A percentile compares a stretch with the other conserved stretches of the same genome.
These are phyloP conservation scores for Acestrorhynchus altus DNA, from an alignment of 2,797 vertebrate genomes.

Conservation along the genomic window DNA sequence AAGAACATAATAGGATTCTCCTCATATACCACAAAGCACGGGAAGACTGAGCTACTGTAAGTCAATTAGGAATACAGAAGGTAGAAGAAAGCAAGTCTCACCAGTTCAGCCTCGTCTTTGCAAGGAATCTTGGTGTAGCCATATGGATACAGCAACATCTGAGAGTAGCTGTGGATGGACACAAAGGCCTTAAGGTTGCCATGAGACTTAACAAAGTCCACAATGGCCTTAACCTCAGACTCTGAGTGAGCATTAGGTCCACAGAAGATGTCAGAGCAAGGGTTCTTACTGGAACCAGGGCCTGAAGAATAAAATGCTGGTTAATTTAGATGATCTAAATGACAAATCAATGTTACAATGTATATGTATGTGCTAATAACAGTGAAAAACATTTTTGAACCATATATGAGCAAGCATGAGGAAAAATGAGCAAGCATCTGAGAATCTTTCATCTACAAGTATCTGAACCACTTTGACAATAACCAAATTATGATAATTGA, in stretches of 20 bases:
- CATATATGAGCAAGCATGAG: no score
- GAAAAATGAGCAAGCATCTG: no score
- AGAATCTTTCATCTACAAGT: no score
- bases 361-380: no score
- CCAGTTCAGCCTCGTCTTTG: constrained; percentile 81
- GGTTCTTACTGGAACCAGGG: constrained; percentile 79
- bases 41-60: no score
- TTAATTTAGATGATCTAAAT: neutral
- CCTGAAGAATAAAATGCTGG: constrained; percentile 65
- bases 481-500: no score
- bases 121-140: constrained; percentile 77
- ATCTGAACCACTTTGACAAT: no score
- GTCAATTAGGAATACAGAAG: no score
- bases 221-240: constrained; percentile 88
- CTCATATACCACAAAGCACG: no score
- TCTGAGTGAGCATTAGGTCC: constrained; percentile 86
- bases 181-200: constrained; percentile 89
- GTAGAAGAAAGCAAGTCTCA: constrained; percentile 58
- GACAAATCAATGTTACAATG: no score
- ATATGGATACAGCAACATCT: constrained; percentile 91
- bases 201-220: constrained; percentile 86
- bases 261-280: constrained; percentile 84
- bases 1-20: neutral
- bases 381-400: no score
- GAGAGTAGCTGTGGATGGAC: constrained; percentile 93